Evolutionary conservation across 23 tunicate species (phyloP).

Genomic region (Halocynthia roretzi): DNA sequence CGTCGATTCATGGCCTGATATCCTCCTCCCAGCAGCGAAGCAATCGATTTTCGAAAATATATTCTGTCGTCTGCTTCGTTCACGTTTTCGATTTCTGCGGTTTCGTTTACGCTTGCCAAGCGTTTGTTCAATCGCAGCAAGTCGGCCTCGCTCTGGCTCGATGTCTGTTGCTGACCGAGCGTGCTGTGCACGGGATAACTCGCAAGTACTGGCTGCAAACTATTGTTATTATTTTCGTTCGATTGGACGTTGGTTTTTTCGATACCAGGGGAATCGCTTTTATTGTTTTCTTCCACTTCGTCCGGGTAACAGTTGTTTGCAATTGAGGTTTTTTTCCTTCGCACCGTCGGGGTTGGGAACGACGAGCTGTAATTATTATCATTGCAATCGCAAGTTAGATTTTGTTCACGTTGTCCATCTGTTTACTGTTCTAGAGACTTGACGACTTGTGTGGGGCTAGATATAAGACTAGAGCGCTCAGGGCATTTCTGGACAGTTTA

Average conservation of each 20-base stretch:
- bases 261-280: background rate
- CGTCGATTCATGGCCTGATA: background rate
- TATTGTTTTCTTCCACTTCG: constrained; percentile 4
- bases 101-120: background rate
- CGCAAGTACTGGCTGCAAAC: background rate
- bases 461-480: too few species aligned
- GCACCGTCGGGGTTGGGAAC: constrained; percentile 5
- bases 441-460: too few species aligned
- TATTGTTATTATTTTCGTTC: constrained; percentile 2
- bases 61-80: background rate
- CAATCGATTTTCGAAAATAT: constrained; percentile 24
- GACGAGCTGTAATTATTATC: background rate
- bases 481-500: too few species aligned
- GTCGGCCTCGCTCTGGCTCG: too few species aligned
- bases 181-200: too few species aligned
- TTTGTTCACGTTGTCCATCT: too few species aligned
- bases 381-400: too few species aligned
- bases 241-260: background rate
- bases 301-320: constrained; percentile 1
- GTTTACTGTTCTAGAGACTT: too few species aligned
- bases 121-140: too few species aligned
- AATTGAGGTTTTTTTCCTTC: background rate
- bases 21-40: constrained; percentile 6
- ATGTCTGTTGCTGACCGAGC: too few species aligned
- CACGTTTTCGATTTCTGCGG: background rate